Evolutionary conservation across 2,888 invertebrate genomes (phyloP).

Genomic region (Augochlorella aurata): DNA sequence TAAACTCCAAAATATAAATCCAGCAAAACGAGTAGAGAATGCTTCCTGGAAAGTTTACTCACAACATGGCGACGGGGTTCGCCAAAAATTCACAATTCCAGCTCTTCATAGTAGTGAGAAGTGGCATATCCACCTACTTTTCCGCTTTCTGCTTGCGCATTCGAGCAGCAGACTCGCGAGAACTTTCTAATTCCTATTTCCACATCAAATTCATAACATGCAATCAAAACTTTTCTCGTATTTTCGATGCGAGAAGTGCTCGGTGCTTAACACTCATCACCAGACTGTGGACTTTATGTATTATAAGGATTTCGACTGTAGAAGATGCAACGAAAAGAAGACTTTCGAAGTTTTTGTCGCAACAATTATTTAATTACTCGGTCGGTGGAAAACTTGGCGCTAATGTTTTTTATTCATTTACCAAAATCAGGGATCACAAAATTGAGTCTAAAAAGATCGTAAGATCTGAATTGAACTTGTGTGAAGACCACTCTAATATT

Average conservation of each 20-base stretch:
- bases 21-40: not conserved
- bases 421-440: too few relatives aligned
- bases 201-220: constrained; percentile 11
- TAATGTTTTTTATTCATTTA: too few relatives aligned
- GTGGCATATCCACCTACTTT: constrained; percentile 6
- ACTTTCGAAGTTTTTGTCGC: not conserved
- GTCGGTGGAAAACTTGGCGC: not conserved
- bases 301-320: not conserved
- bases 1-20: not conserved
- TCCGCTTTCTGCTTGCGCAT: not conserved
- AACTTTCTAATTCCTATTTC: constrained; percentile 14
- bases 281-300: not conserved
- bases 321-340: too few relatives aligned
- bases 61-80: not conserved
- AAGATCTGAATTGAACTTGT: too few relatives aligned
- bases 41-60: not conserved
- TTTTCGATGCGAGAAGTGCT: not conserved
- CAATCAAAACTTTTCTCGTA: constrained; percentile 10
- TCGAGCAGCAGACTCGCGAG: not conserved
- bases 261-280: not conserved
- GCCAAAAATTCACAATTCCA: not conserved
- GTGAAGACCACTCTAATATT: too few relatives aligned
- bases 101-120: not conserved
- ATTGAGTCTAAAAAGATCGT: too few relatives aligned
- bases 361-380: not conserved